Evolutionary conservation across 2,888 invertebrate genomes (phyloP).

Genomic region (Thera britannica): DNA sequence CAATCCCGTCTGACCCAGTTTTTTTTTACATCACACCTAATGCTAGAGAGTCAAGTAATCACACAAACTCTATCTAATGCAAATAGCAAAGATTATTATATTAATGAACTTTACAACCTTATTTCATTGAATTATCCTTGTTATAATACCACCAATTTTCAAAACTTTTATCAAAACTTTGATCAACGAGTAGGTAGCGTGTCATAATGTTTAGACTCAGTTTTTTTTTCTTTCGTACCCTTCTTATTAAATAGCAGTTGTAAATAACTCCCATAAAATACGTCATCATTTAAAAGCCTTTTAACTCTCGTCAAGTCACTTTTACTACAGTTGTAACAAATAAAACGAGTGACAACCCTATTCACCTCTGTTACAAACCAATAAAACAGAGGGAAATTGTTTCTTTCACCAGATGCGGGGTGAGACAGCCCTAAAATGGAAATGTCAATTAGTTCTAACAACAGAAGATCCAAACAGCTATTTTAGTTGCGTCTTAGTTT

Average conservation of each 20-base stretch:
- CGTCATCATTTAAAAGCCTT: slow-evolving; percentile 19
- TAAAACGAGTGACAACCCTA: slow-evolving; percentile 52
- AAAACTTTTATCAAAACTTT: no score
- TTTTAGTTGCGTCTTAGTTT: not conserved
- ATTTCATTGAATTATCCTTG: no score
- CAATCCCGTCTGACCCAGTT: no score
- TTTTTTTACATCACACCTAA: no score
- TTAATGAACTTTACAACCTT: no score
- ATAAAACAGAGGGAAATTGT: slow-evolving; percentile 51
- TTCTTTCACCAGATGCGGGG: slow-evolving; percentile 43
- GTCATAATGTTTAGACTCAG: not conserved
- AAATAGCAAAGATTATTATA: no score
- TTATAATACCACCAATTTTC: no score
- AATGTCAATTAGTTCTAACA: slow-evolving; percentile 39
- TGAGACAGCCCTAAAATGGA: slow-evolving; percentile 45
- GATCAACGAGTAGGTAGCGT: no score
- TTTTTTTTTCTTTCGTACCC: not conserved
- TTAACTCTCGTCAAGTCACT: slow-evolving; percentile 26
- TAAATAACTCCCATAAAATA: slow-evolving; percentile 14
- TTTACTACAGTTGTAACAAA: slow-evolving; percentile 48
- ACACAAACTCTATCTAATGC: no score
- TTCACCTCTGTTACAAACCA: slow-evolving; percentile 43
- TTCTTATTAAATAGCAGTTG: not conserved
- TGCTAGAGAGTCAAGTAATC: no score
- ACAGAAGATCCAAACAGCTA: not conserved